Conservation (phyloP, 2,113 vertebrate genomes). For the Corapipo altera region DNA sequence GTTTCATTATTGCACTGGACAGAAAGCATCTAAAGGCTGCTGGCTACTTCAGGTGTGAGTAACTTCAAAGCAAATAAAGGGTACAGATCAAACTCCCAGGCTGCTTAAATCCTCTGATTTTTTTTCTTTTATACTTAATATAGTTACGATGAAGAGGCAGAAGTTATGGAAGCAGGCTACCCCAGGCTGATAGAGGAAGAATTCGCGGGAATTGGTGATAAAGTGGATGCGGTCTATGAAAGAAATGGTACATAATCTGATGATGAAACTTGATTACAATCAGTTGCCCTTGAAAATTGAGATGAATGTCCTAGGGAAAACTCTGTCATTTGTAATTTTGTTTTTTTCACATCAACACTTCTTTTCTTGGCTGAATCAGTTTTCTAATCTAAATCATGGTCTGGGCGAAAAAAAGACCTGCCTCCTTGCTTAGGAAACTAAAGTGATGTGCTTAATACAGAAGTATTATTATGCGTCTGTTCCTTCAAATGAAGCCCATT, state of each 20-base stretch:
- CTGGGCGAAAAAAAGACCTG: neutral
- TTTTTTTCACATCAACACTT: neutral
- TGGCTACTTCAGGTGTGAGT: neutral
- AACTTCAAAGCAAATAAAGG: neutral
- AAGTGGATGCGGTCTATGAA: slow-evolving; percentile 86
- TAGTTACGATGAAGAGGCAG: slow-evolving; percentile 84
- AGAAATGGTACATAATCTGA: slow-evolving; percentile 78
- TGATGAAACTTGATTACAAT: neutral
- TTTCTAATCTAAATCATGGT: neutral
- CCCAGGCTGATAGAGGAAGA: slow-evolving; percentile 83
- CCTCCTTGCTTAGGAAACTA: neutral
- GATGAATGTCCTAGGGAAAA: neutral
- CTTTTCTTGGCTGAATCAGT: neutral
- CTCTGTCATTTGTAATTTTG: neutral
- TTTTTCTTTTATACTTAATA: slow-evolving; percentile 11
- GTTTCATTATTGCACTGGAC: neutral
- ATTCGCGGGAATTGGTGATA: slow-evolving; percentile 88
- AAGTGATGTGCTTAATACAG: neutral
- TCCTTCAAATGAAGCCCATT: neutral
- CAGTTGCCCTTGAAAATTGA: neutral
- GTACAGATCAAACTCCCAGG: neutral
- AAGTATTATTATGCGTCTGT: neutral
- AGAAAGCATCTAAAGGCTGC: neutral
- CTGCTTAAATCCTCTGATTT: neutral
- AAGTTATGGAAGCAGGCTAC: slow-evolving; percentile 82